phyloP scores from a whole-genome alignment of 2,888 invertebrate genomes.

The Chironomus tentans region DNA sequence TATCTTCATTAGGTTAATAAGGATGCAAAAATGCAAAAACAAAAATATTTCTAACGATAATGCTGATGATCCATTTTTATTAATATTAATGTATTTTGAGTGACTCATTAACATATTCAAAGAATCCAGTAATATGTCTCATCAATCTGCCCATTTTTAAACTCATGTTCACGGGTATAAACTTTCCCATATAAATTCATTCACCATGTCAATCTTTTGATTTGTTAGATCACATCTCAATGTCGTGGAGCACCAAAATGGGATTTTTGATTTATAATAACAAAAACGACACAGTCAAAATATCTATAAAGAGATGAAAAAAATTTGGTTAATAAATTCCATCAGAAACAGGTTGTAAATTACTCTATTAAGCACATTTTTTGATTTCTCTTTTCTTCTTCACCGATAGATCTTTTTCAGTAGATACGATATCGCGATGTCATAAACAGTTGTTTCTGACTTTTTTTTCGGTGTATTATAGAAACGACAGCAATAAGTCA shows the following conservation, averaged over 20 bases:
- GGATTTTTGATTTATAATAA: slow-evolving; percentile 2
- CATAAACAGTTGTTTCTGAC: slow-evolving; percentile 1
- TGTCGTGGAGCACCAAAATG: background rate
- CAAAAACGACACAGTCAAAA: background rate
- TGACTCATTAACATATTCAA: background rate
- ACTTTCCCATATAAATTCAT: slow-evolving; percentile 1
- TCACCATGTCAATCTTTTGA: background rate
- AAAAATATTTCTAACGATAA: no score
- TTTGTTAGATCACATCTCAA: slow-evolving; percentile 16
- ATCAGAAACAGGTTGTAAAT: slow-evolving; percentile 20
- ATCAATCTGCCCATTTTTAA: background rate
- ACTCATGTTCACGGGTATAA: background rate
- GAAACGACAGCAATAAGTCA: background rate
- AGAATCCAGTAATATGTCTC: background rate
- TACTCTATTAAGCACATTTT: slow-evolving; percentile 15
- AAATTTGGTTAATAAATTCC: slow-evolving; percentile 4
- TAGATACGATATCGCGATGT: background rate
- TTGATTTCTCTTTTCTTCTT: background rate
- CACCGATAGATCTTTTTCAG: background rate
- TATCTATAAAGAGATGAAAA: background rate
- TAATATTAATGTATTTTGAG: no score
- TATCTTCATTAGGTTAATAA: no score
- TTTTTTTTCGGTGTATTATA: background rate
- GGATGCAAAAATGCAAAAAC: no score
- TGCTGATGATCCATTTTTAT: no score